Evolutionary conservation across 2,113 vertebrate species (phyloP).

Genomic region (Halcyon senegalensis): DNA sequence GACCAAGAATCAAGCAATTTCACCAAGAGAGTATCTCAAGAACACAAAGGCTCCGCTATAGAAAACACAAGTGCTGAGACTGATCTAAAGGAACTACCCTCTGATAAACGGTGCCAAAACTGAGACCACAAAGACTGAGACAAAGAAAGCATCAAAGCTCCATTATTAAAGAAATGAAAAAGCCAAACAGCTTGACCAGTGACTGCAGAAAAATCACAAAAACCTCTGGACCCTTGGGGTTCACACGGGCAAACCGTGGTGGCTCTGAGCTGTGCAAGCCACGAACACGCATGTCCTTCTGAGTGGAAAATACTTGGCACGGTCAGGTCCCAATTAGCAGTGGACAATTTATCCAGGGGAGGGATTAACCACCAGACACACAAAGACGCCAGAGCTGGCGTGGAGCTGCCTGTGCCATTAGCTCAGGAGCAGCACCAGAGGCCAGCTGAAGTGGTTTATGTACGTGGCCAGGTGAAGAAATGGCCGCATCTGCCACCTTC

Average conservation of each 20-base stretch:
- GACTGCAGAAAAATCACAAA: background rate
- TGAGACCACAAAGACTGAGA: background rate
- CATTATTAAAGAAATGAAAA: background rate
- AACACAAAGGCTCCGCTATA: background rate
- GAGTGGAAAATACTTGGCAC: background rate
- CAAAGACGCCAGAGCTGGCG: fast-evolving
- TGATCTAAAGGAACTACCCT: background rate
- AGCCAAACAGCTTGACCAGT: background rate
- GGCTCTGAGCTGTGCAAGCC: background rate
- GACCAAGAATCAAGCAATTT: background rate
- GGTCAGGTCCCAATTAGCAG: background rate
- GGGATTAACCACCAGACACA: background rate
- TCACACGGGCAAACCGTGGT: background rate
- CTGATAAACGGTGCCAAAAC: background rate
- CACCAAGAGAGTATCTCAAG: background rate
- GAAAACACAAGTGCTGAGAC: background rate
- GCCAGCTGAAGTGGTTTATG: background rate
- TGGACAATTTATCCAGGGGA: background rate
- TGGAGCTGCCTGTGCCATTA: background rate
- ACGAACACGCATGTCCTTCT: fast-evolving
- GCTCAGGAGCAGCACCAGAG: background rate
- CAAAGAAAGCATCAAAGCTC: background rate
- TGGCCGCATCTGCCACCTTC: background rate
- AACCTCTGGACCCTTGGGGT: too few species aligned
- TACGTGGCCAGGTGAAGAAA: background rate